Evolutionary conservation across 1,140 invertebrate species (phyloP).

Genomic region (Dolichoris vasculosae): DNA sequence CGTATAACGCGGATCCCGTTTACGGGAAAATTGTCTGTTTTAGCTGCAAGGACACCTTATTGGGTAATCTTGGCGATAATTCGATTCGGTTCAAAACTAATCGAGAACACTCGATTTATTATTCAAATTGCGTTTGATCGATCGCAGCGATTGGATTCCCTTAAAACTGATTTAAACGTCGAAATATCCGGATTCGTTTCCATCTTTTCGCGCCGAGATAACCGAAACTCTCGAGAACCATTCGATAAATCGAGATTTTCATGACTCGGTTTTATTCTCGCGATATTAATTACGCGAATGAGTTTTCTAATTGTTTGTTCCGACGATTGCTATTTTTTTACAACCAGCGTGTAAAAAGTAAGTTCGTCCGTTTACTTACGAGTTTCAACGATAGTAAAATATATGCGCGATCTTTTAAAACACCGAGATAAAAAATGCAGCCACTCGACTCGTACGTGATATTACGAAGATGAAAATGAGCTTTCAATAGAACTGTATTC

Average conservation of each 20-base stretch:
- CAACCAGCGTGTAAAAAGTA: neutral
- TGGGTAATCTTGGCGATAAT: neutral
- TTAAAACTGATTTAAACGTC: neutral
- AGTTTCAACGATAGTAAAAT: neutral
- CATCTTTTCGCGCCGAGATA: too few relatives aligned
- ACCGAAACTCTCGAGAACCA: too few relatives aligned
- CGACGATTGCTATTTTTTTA: too few relatives aligned
- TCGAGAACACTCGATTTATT: neutral
- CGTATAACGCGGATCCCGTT: neutral
- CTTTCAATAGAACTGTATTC: neutral
- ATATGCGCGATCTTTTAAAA: neutral
- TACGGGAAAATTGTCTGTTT: neutral
- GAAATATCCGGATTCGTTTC: neutral
- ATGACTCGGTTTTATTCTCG: neutral
- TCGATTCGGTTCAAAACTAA: neutral
- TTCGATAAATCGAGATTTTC: neutral
- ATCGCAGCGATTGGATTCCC: neutral
- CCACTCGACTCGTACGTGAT: neutral
- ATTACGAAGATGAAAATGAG: neutral
- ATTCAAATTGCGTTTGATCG: neutral
- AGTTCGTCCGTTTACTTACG: neutral
- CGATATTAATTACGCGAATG: neutral
- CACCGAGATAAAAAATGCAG: neutral
- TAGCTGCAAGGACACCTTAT: neutral
- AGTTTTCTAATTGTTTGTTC: too few relatives aligned